Conservation (phyloP, 1,140 invertebrate species). For the Papilio polyxenes region DNA sequence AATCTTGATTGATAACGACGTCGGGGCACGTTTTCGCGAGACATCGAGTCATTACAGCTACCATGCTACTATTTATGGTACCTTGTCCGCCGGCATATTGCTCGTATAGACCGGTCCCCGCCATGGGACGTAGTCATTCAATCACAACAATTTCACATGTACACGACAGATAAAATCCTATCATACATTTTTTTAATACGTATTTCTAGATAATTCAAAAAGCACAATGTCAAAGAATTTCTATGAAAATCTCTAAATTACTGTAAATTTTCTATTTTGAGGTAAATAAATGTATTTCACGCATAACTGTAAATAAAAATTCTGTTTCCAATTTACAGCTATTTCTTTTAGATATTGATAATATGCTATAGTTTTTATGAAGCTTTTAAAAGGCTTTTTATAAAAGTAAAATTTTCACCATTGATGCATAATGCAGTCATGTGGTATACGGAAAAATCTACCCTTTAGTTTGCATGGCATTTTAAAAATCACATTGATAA, state of each 20-base stretch:
- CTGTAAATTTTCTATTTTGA: too few relatives aligned
- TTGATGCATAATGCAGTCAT: too few relatives aligned
- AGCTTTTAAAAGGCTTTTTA: too few relatives aligned
- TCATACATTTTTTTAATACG: background rate
- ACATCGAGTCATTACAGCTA: slow-evolving; percentile 64
- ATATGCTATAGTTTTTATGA: too few relatives aligned
- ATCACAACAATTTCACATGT: slow-evolving; percentile 66
- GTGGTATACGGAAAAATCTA: background rate
- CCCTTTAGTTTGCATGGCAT: background rate
- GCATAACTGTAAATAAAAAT: too few relatives aligned
- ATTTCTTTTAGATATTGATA: too few relatives aligned
- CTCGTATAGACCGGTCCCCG: slow-evolving; percentile 62
- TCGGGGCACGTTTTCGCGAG: slow-evolving; percentile 60
- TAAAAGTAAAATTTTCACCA: too few relatives aligned
- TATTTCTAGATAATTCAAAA: background rate
- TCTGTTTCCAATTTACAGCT: too few relatives aligned
- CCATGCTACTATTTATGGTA: slow-evolving; percentile 73
- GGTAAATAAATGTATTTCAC: too few relatives aligned
- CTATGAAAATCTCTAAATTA: too few relatives aligned
- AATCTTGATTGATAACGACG: slow-evolving; percentile 68
- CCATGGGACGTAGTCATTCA: slow-evolving; percentile 53
- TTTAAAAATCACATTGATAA: slow-evolving; percentile 1
- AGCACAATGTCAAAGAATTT: too few relatives aligned
- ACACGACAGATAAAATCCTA: slow-evolving; percentile 19
- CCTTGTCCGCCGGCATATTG: slow-evolving; percentile 67